A percentile compares a stretch with the other conserved stretches of the same genome.
Evolutionary conservation across 2,797 vertebrate species (phyloP).

Genomic region (Oreochromis grahami): DNA sequence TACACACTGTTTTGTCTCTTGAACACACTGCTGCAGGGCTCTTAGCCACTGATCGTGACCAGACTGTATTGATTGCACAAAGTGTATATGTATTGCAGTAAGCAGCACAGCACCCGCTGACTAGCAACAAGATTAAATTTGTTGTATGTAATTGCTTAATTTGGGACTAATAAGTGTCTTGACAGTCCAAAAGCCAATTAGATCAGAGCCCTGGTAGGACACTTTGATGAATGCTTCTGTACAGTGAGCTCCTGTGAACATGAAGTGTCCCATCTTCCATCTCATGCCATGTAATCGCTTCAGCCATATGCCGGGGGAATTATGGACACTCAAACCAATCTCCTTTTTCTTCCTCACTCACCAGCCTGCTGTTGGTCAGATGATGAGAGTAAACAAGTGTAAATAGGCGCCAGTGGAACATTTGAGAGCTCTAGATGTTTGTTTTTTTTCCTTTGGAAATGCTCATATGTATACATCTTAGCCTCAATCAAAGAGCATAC

Average conservation of each 20-base stretch:
- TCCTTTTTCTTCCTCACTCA: neutral
- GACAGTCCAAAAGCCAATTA: neutral
- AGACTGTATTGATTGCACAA: constrained; percentile 6
- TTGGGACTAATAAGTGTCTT: neutral
- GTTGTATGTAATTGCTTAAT: neutral
- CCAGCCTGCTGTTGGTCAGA: constrained; percentile 4
- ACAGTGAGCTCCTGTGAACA: neutral
- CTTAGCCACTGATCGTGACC: neutral
- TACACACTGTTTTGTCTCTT: neutral
- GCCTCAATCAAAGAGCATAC: neutral
- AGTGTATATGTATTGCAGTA: neutral
- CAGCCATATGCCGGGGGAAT: constrained; percentile 35
- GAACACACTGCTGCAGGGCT: neutral
- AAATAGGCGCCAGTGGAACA: neutral
- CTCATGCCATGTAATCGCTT: constrained; percentile 18
- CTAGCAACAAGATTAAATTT: neutral
- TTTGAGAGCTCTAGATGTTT: neutral
- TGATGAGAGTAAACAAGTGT: constrained; percentile 16
- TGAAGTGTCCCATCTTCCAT: neutral
- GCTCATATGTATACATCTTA: neutral
- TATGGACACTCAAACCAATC: constrained; percentile 31
- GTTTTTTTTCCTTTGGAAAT: constrained; percentile 1
- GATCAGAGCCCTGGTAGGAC: neutral
- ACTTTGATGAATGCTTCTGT: neutral
- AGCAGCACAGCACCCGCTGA: neutral